Evolutionary conservation across 2,888 invertebrate species (phyloP), one percentile per base, ranked within the genome.

Genomic region (Gymnosoma rotundatum): DNA sequence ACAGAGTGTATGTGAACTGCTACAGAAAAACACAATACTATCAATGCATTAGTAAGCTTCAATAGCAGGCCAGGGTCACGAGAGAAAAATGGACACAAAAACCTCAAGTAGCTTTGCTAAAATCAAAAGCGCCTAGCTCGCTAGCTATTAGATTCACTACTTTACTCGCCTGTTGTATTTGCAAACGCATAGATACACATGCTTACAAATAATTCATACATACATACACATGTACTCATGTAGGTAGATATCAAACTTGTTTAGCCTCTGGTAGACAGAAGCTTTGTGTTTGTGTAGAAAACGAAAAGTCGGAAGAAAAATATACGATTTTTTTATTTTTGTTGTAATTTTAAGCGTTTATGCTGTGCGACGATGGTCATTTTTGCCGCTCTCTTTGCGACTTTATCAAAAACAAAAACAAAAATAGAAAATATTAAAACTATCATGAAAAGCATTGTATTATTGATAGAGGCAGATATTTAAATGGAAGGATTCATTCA

Each of bases 51-150:
- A 45, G 70, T 82, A 83, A 87, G 89, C 89, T 89, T 90, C 90
- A 91, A 91, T 91, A 91, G 90, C 90, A 91, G 90, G 90, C 90
- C 90, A 91, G 90, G 90, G 90, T 90, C 90, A 90, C 88, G 88
- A 88, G 90, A 90, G 81, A 81, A 84, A 89, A 90, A 90, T 90
- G 88, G 88, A 89, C 87, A 89, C 89, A 89, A 89, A 88, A 88
- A 89, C 87, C 88, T 88, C 86, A 81, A 84, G 63, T 86, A 86
- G 88, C 87, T 79, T 67, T 83, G 78, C 73, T 75, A 67, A 83
- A 74, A 58, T 56, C 54, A 18, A 74, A 76, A 72, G 60, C 56
- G 60, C 48, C 78, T 76, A 54, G 20, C 56, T 61, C 58, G 10
- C 80, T 50, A 69, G 63, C 48, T 42, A 80, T 67, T 61, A 32